phyloP scores from a whole-genome alignment of 2,888 invertebrate genomes.

The Scaptomyza flava region DNA sequence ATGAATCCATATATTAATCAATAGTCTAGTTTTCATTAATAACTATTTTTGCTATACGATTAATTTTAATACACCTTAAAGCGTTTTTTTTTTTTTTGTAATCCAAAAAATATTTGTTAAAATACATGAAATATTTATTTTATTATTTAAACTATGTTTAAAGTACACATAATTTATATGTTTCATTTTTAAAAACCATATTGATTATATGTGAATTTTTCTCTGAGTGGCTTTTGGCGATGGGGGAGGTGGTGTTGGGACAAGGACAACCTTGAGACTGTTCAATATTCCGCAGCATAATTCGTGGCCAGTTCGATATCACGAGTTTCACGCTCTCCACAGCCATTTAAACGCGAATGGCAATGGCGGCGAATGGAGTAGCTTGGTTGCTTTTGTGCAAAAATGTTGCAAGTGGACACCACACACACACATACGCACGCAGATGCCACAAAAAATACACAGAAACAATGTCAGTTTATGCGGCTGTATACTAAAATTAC shows the following conservation, averaged over 20 bases:
- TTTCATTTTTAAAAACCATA: no score
- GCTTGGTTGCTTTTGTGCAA: slow-evolving; percentile 19
- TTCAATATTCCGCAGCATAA: slow-evolving; percentile 75
- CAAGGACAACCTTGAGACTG: slow-evolving; percentile 68
- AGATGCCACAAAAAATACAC: not conserved
- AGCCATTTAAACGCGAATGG: slow-evolving; percentile 15
- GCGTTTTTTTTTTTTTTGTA: no score
- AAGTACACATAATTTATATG: no score
- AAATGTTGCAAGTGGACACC: slow-evolving; percentile 56
- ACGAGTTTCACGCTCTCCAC: slow-evolving; percentile 58
- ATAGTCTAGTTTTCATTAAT: no score
- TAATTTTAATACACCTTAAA: no score
- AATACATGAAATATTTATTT: no score
- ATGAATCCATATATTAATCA: no score
- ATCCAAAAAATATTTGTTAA: no score
- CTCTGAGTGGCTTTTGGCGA: slow-evolving; percentile 5
- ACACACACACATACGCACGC: not conserved
- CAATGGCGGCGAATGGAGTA: slow-evolving; percentile 28
- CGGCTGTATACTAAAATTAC: slow-evolving; percentile 66
- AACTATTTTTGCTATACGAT: no score
- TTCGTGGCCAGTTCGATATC: slow-evolving; percentile 71
- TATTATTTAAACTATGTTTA: no score
- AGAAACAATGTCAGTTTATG: slow-evolving; percentile 50
- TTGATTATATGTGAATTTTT: no score
- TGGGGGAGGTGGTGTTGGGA: slow-evolving; percentile 13